Evolutionary conservation across 2,888 invertebrate species (phyloP), one percentile per base, ranked within the genome.

Genomic region (Allacma fusca): DNA sequence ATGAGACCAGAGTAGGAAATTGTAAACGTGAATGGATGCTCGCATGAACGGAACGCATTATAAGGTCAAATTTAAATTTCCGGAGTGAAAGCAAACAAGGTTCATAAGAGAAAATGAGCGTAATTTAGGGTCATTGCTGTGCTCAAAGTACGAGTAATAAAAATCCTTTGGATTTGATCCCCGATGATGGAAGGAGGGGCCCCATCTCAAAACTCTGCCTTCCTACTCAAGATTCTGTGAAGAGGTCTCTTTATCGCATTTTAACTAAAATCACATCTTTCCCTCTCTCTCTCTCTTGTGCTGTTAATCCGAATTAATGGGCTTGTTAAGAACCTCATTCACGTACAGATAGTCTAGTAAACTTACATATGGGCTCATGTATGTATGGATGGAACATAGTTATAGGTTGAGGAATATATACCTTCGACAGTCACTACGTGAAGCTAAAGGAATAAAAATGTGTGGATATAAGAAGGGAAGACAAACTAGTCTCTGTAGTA

Each of bases 281-380:
- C n/a, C n/a, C n/a, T n/a, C n/a, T 68, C 68, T 69, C 75, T 69
- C 75, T 50, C 40, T 44, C 43, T 69, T 64, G 24, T 64, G 26
- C 57, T 75, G 29, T 57, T 75, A 75, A 75, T 75, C 68, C 68
- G 62, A 73, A 57, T 75, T 68, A 68, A 75, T 75, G 68, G 68
- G 68, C 67, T 75, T 75, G 75, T 68, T 75, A 75, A 75, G 75
- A 75, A 68, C 68, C n/a, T 57, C 19, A 59, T 75, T 75, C 68
- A 75, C 75, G 69, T 69, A 69, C 9, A 16, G 69, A 21, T 7
- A 29, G 40, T n/a, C 69, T 59, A 59, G 23, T 7, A 23, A 23
- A n/a, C n/a, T n/a, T n/a, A n/a, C n/a, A 59, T 19, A n/a, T 59
- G n/a, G 13, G 40, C 19, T 7, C 23, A 59, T 13, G n/a, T 59